These are phyloP conservation scores for Phaonia tiefii DNA, from an alignment of 2,888 invertebrate species.

Conservation along the genomic window DNA sequence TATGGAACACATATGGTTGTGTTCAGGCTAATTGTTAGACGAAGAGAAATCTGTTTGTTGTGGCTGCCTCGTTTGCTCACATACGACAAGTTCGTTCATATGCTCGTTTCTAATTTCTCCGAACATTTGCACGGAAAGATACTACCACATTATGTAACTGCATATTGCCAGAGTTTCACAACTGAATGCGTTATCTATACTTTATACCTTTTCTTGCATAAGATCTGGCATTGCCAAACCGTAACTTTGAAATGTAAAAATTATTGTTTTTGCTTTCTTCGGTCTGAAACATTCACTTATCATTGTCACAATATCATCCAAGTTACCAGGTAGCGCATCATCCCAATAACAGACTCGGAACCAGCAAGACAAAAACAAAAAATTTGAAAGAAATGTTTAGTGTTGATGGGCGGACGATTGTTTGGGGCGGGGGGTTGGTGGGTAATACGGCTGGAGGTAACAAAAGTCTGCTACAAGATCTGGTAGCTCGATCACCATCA, in stretches of 20 bases:
- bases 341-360: conserved; percentile 5
- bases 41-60: no score
- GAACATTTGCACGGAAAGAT: no score
- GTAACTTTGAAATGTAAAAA: conserved; percentile 49
- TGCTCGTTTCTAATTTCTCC: no score
- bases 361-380: conserved; percentile 23
- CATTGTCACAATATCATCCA: conserved; percentile 49
- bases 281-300: conserved; percentile 55
- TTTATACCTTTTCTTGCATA: neutral
- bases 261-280: conserved; percentile 23
- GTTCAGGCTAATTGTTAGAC: no score
- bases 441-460: neutral
- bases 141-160: no score
- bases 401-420: conserved; percentile 23
- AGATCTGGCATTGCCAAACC: conserved; percentile 63
- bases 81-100: no score
- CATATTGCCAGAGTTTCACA: no score
- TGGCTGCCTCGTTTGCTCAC: no score
- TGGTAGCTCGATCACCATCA: neutral
- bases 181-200: no score
- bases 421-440: conserved; percentile 6
- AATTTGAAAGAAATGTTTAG: conserved; percentile 54
- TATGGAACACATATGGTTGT: no score
- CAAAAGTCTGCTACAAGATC: no score
- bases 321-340: neutral